Evolutionary conservation across 2,113 vertebrate species (phyloP).

Genomic region (Mohoua ochrocephala): DNA sequence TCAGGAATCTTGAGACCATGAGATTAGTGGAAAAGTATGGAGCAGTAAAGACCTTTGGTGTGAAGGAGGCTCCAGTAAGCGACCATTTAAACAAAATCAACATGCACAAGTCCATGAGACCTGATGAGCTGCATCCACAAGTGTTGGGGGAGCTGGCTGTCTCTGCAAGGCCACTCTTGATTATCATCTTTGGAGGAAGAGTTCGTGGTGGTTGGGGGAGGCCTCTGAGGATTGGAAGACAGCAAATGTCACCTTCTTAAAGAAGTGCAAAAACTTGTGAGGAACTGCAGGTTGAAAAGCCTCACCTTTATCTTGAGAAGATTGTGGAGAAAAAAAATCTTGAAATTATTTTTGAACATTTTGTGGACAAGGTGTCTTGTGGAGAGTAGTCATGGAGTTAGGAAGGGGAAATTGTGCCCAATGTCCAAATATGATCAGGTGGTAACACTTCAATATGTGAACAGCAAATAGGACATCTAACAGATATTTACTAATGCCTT

Average conservation of each 20-base stretch:
- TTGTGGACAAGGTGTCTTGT: background rate
- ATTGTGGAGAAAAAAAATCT: background rate
- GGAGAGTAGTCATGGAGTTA: background rate
- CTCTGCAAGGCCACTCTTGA: background rate
- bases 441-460: background rate
- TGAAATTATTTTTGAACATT: background rate
- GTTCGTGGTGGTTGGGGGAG: background rate
- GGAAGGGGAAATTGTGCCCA: background rate
- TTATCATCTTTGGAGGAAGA: background rate
- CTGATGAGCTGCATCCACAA: background rate
- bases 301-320: background rate
- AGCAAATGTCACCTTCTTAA: background rate
- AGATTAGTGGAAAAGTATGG: background rate
- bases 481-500: background rate
- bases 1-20: background rate
- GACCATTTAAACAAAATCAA: background rate
- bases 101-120: background rate
- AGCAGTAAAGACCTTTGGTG: background rate
- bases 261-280: background rate
- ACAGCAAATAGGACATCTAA: background rate
- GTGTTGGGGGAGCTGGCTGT: background rate
- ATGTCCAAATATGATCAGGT: background rate
- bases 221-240: background rate
- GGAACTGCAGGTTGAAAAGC: background rate
- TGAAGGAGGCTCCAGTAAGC: background rate